Conservation (phyloP, 2,888 invertebrate species). For the Drosophila percnosoma region DNA sequence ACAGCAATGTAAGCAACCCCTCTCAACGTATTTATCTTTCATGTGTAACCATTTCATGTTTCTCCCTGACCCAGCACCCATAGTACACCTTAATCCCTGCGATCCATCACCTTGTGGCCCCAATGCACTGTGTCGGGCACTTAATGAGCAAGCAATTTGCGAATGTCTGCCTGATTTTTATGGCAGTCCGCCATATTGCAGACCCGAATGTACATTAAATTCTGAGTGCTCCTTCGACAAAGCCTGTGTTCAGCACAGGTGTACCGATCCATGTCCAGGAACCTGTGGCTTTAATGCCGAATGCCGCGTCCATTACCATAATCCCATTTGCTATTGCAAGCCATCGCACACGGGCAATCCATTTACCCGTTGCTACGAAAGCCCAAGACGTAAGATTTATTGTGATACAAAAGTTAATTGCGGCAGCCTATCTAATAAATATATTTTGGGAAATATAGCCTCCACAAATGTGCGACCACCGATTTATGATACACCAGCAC, state of each 20-base stretch:
- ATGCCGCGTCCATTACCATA: constrained; percentile 88
- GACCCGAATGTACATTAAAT: constrained; percentile 91
- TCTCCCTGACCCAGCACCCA: constrained; percentile 44
- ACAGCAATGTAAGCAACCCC: constrained; percentile 86
- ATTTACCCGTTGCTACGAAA: constrained; percentile 86
- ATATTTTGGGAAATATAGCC: constrained; percentile 21
- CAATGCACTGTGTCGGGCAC: constrained; percentile 87
- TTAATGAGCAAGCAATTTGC: constrained; percentile 87
- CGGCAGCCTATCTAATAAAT: constrained; percentile 18
- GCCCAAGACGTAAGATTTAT: constrained; percentile 73
- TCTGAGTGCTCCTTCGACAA: constrained; percentile 87
- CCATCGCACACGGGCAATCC: constrained; percentile 88
- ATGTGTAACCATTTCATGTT: constrained; percentile 16
- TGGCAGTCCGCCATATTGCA: constrained; percentile 91
- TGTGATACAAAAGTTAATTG: not conserved
- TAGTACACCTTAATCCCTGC: constrained; percentile 86
- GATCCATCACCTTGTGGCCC: constrained; percentile 88
- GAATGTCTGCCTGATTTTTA: constrained; percentile 89
- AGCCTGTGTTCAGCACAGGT: constrained; percentile 89
- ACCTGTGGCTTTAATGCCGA: constrained; percentile 88
- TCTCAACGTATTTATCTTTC: not conserved
- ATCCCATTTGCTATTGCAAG: constrained; percentile 88
- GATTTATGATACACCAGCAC: constrained; percentile 90
- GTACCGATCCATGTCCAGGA: constrained; percentile 88
- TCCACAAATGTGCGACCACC: constrained; percentile 82